Evolutionary conservation across 2,888 invertebrate species (phyloP).

Genomic region (Pachycephus smyrnensis): DNA sequence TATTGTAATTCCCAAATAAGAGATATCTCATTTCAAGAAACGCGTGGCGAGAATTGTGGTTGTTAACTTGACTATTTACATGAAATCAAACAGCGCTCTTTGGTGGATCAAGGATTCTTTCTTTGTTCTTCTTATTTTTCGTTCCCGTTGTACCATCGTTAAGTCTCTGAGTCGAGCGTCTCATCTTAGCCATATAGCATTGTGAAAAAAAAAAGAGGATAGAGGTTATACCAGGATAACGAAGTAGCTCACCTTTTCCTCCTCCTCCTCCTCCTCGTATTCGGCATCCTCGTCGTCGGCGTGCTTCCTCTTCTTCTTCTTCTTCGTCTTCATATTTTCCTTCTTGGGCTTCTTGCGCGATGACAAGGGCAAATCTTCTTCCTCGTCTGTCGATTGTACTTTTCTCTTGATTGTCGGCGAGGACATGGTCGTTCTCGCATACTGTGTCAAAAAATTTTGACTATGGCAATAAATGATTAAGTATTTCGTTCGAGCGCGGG

Average conservation of each 20-base stretch:
- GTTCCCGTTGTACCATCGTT: too few relatives aligned
- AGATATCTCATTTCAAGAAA: too few relatives aligned
- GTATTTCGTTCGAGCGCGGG: neutral
- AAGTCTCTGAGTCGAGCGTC: too few relatives aligned
- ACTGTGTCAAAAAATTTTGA: conserved; percentile 34
- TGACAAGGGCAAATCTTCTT: conserved; percentile 76
- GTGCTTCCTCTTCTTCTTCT: conserved; percentile 69
- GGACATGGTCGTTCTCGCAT: conserved; percentile 41
- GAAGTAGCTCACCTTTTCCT: conserved; percentile 48
- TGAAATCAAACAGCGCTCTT: too few relatives aligned
- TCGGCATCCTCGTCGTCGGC: conserved; percentile 34
- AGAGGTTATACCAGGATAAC: too few relatives aligned
- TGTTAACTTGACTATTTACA: too few relatives aligned
- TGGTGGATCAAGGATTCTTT: too few relatives aligned
- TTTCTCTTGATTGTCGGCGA: conserved; percentile 66
- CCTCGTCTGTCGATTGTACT: conserved; percentile 69
- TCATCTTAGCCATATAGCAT: too few relatives aligned
- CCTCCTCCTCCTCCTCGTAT: conserved; percentile 45
- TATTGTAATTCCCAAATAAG: too few relatives aligned
- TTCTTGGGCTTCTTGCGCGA: conserved; percentile 77
- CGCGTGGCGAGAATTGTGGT: too few relatives aligned
- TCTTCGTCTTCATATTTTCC: conserved; percentile 72
- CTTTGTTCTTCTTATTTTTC: too few relatives aligned
- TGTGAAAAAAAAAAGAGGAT: too few relatives aligned
- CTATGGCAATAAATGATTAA: neutral